Percentiles rank a stretch among this genome's conserved stretches.
phyloP scores from a whole-genome alignment of 1,140 invertebrate species.

The Sitodiplosis mosellana region DNA sequence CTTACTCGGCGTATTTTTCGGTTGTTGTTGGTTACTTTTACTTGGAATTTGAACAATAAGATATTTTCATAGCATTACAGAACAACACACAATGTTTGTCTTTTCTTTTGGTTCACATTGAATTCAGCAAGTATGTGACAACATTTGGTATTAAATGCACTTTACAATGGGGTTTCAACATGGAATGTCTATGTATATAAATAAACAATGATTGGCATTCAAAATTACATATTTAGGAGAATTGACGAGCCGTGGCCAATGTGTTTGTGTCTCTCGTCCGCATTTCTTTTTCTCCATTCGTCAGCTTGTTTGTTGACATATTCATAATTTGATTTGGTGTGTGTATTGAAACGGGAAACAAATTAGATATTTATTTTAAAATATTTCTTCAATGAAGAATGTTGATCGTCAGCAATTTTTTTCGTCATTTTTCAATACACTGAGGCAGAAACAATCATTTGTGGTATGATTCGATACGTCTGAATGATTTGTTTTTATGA shows the following conservation, averaged over 20 bases:
- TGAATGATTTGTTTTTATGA: slow-evolving; percentile 1
- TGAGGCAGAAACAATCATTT: neutral
- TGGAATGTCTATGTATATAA: neutral
- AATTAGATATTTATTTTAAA: too few relatives aligned
- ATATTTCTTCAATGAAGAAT: too few relatives aligned
- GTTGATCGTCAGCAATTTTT: too few relatives aligned
- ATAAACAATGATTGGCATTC: slow-evolving; percentile 1
- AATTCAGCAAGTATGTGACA: too few relatives aligned
- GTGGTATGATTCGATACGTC: slow-evolving; percentile 1
- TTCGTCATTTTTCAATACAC: too few relatives aligned
- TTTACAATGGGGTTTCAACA: neutral
- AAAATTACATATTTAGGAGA: slow-evolving; percentile 1
- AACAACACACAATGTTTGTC: too few relatives aligned
- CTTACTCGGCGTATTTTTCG: too few relatives aligned
- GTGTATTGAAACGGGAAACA: neutral
- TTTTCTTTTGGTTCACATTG: too few relatives aligned
- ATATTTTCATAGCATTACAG: too few relatives aligned
- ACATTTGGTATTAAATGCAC: too few relatives aligned
- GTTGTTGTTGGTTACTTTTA: too few relatives aligned
- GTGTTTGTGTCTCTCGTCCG: neutral
- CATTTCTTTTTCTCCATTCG: neutral
- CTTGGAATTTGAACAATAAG: too few relatives aligned
- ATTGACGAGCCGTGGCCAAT: slow-evolving; percentile 1
- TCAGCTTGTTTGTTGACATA: neutral
- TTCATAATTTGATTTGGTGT: neutral